Evolutionary conservation across 2,113 vertebrate genomes (phyloP).

Genomic region (Prunella fulvescens): DNA sequence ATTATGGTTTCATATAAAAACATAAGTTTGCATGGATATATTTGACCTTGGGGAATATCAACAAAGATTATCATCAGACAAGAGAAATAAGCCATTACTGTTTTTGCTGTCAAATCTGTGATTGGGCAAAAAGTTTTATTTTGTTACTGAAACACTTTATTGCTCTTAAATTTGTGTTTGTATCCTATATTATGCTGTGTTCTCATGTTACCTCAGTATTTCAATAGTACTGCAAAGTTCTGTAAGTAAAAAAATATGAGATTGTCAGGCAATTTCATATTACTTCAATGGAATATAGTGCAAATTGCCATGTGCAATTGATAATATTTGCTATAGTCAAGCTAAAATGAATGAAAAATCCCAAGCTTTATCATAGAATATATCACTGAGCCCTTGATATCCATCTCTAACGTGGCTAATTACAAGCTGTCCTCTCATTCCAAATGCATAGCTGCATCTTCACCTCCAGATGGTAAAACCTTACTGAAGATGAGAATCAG

Average conservation of each 20-base stretch:
- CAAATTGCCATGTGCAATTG: neutral
- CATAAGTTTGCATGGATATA: neutral
- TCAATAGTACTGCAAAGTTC: neutral
- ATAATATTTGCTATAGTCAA: neutral
- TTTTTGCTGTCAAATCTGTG: neutral
- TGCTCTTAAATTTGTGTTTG: neutral
- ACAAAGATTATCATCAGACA: neutral
- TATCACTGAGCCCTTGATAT: fast-evolving
- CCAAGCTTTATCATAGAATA: neutral
- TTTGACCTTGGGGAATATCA: neutral
- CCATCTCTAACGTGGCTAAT: neutral
- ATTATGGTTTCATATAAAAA: neutral
- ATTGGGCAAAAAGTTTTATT: neutral
- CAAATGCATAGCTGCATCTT: neutral
- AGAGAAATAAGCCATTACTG: neutral
- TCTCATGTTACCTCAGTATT: neutral
- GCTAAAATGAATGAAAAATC: neutral
- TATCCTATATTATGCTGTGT: neutral
- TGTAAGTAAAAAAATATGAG: neutral
- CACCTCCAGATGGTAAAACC: neutral
- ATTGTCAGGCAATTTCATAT: neutral
- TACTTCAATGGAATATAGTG: neutral
- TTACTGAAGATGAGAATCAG: neutral
- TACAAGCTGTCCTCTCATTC: neutral
- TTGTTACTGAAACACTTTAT: neutral